phyloP scores from a whole-genome alignment of 2,888 invertebrate species.

The Callyntrura guangdongensis region DNA sequence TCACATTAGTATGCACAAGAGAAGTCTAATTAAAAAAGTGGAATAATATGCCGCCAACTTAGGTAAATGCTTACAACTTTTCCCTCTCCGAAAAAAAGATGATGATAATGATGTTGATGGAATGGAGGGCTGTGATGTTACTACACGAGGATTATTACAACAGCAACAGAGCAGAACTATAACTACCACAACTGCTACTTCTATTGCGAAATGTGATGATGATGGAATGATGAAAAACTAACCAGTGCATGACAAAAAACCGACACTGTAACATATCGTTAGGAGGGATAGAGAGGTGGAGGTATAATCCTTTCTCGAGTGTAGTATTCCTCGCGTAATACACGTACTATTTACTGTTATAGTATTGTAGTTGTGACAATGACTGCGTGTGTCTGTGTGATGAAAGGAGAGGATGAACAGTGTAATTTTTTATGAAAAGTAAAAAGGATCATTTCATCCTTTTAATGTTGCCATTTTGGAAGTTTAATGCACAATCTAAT shows the following conservation, averaged over 20 bases:
- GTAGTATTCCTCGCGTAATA: too few species aligned
- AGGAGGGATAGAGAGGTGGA: too few species aligned
- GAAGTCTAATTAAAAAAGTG: slow-evolving; percentile 28
- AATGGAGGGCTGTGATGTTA: not conserved
- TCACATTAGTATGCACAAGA: slow-evolving; percentile 15
- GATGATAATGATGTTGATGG: not conserved
- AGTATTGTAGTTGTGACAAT: too few species aligned
- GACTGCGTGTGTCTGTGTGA: too few species aligned
- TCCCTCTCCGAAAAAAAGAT: not conserved
- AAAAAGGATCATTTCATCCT: slow-evolving; percentile 16
- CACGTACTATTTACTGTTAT: too few species aligned
- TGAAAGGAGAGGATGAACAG: not conserved
- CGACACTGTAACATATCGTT: not conserved
- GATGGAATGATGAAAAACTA: not conserved
- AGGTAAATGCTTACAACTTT: slow-evolving; percentile 2
- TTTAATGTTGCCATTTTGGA: slow-evolving; percentile 14
- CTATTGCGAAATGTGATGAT: not conserved
- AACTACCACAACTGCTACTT: not conserved
- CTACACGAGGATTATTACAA: not conserved
- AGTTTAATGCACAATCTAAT: not conserved
- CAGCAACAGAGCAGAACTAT: not conserved
- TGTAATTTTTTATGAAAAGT: slow-evolving; percentile 33
- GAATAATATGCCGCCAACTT: not conserved
- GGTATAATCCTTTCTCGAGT: too few species aligned
- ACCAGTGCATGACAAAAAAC: slow-evolving; percentile 9